phyloP scores from a whole-genome alignment of 2,797 vertebrate genomes.

The Smutsia temminckii region DNA sequence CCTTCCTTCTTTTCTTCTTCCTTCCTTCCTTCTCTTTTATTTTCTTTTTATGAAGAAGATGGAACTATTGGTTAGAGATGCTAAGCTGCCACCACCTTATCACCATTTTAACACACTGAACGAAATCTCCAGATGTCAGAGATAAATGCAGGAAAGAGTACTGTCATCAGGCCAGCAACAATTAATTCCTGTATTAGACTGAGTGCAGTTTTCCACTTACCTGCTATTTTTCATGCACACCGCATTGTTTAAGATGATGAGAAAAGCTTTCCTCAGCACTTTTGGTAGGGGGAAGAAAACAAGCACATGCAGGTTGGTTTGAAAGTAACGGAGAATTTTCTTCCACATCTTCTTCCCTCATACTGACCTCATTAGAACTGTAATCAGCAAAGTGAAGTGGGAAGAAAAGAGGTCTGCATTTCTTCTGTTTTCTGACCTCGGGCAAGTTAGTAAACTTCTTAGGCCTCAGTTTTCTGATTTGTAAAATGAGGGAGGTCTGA shows the following conservation, averaged over 20 bases:
- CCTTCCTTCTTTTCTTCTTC: no score
- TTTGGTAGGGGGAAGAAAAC: slow-evolving; percentile 19
- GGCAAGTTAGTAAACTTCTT: background rate
- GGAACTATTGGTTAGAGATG: slow-evolving; percentile 36
- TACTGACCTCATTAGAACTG: background rate
- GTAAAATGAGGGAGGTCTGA: background rate
- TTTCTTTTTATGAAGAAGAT: background rate
- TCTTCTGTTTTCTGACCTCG: background rate
- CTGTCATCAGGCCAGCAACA: slow-evolving; percentile 1
- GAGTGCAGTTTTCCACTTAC: background rate
- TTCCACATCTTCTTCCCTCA: background rate
- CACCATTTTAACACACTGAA: background rate
- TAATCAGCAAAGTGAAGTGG: background rate
- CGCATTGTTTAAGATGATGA: background rate
- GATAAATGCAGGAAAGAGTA: slow-evolving; percentile 45
- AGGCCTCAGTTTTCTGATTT: background rate
- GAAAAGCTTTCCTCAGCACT: background rate
- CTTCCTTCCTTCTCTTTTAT: background rate
- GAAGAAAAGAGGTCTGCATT: background rate
- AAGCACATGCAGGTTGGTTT: background rate
- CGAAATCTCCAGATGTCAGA: background rate
- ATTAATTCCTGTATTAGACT: slow-evolving; percentile 30
- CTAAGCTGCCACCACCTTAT: background rate
- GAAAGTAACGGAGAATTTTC: background rate
- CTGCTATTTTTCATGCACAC: background rate